Percentiles rank a stretch among this genome's conserved stretches.
These are phyloP conservation scores for Octodonta nipae DNA, from an alignment of 2,888 invertebrate genomes.

Conservation along the genomic window DNA sequence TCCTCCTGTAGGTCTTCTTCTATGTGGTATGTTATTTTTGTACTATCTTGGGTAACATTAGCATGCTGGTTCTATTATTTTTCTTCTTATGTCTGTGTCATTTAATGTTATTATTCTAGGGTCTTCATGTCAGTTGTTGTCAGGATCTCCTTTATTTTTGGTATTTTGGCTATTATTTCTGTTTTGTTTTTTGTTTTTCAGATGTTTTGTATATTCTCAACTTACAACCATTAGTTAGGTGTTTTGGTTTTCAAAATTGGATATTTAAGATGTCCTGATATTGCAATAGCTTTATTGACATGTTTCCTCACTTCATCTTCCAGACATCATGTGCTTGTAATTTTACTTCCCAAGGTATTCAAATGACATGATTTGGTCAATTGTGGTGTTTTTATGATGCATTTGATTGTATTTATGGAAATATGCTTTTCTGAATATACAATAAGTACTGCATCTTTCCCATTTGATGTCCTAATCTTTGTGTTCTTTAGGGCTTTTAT, in stretches of 20 bases:
- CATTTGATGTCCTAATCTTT: too few relatives aligned
- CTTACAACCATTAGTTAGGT: too few relatives aligned
- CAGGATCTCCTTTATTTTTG: too few relatives aligned
- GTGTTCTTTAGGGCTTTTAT: too few relatives aligned
- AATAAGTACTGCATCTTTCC: too few relatives aligned
- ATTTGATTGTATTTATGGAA: neutral
- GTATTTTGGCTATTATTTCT: too few relatives aligned
- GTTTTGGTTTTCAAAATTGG: neutral
- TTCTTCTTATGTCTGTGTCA: too few relatives aligned
- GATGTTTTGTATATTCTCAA: neutral
- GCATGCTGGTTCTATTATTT: too few relatives aligned
- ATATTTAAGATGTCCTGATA: neutral
- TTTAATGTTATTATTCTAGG: too few relatives aligned
- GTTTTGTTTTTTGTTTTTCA: neutral
- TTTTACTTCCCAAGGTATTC: neutral
- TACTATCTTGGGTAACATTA: too few relatives aligned
- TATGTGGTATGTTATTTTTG: neutral
- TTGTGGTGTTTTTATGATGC: neutral
- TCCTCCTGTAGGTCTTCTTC: neutral
- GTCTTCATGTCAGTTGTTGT: too few relatives aligned
- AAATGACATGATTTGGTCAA: neutral
- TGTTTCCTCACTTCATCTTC: slow-evolving; percentile 2
- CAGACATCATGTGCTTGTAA: neutral
- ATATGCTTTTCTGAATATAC: too few relatives aligned
- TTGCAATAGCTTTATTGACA: slow-evolving; percentile 1